These are phyloP conservation scores for Stenotaenia linearis DNA, from an alignment of 2,888 invertebrate species.

Conservation along the genomic window DNA sequence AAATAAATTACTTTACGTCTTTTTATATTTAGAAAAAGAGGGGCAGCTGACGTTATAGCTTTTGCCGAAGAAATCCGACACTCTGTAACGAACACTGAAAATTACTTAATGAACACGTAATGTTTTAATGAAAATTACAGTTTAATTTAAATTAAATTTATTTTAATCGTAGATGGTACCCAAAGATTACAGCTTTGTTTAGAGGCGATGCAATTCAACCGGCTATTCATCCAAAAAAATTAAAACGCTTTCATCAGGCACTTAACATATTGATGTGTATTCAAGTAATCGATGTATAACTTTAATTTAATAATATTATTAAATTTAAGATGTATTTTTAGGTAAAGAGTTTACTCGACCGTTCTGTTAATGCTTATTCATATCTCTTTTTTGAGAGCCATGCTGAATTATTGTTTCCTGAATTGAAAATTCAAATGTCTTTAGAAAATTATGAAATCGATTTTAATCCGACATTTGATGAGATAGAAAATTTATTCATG, in stretches of 20 bases:
- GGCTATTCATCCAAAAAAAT: not conserved
- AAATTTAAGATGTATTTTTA: not conserved
- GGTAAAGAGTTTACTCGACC: not conserved
- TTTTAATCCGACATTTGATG: not conserved
- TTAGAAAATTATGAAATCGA: slow-evolving; percentile 27
- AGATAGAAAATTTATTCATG: slow-evolving; percentile 10
- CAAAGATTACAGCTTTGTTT: not conserved
- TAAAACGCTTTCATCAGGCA: not conserved
- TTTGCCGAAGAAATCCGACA: not conserved
- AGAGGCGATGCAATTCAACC: not conserved
- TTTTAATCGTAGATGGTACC: not conserved
- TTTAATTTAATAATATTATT: not conserved
- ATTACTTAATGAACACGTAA: not conserved
- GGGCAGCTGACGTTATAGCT: not conserved
- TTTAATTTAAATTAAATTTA: not conserved
- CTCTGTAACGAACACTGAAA: not conserved
- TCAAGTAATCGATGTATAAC: not conserved
- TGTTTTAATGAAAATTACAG: not conserved
- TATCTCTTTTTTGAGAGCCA: not conserved
- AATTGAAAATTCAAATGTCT: slow-evolving; percentile 17
- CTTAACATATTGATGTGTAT: not conserved
- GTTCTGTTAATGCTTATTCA: not conserved
- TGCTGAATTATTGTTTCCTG: not conserved
- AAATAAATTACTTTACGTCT: not conserved
- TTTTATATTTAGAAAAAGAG: not conserved